phyloP scores from a whole-genome alignment of 2,113 vertebrate species.

The Nematolebias whitei region DNA sequence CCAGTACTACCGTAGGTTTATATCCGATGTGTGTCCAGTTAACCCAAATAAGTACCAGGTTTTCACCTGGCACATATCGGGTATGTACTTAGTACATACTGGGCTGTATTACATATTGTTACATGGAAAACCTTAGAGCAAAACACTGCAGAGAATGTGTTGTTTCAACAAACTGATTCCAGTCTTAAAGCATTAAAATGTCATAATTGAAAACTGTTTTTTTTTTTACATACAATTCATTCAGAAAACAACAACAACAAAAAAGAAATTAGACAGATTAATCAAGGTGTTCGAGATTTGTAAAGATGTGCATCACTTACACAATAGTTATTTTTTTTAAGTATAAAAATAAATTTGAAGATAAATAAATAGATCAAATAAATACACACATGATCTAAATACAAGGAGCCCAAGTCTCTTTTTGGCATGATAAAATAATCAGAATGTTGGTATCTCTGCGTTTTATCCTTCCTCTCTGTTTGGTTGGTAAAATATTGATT shows the following conservation, averaged over 20 bases:
- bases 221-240: slow-evolving; percentile 66
- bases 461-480: slow-evolving; percentile 10
- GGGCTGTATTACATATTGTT: too few relatives aligned
- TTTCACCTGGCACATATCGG: too few relatives aligned
- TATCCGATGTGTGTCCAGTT: too few relatives aligned
- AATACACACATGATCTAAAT: slow-evolving; percentile 61
- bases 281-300: slow-evolving; percentile 45
- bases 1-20: too few relatives aligned
- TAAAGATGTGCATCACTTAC: slow-evolving; percentile 62
- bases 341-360: slow-evolving; percentile 77
- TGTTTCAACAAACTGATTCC: slow-evolving; percentile 62
- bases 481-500: slow-evolving; percentile 48
- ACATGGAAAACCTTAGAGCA: slow-evolving; percentile 5
- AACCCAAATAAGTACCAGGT: too few relatives aligned
- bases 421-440: slow-evolving; percentile 57
- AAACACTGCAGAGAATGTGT: slow-evolving; percentile 55
- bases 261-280: slow-evolving; percentile 56
- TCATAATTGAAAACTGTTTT: slow-evolving; percentile 60
- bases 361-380: slow-evolving; percentile 68
- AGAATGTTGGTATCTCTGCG: slow-evolving; percentile 47
- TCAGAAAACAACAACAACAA: slow-evolving; percentile 64
- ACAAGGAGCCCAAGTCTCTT: slow-evolving; percentile 54
- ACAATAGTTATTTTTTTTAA: slow-evolving; percentile 45
- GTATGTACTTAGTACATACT: too few relatives aligned
- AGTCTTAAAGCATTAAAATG: slow-evolving; percentile 60